Base-by-base conservation (phyloP, 1,140 invertebrate species). In the Pemphigus obesinymphae region DNA sequence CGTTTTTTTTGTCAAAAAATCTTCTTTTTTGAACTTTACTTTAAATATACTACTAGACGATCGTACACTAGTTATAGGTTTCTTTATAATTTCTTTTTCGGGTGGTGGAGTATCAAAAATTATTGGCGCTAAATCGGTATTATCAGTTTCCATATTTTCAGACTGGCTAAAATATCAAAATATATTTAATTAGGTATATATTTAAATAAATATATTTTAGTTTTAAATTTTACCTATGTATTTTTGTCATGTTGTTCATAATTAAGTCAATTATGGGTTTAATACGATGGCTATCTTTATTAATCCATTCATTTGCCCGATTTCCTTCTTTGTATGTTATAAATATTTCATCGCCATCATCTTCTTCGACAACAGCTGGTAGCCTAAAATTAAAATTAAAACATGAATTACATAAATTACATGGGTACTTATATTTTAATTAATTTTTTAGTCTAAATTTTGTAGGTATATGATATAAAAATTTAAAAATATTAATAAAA, bases 271-370 rank as follows among this genome's bases (percentile, higher is more conserved):
- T 31, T 26, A 45, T 80, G 15, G 37, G 17, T 45, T 43, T 61
- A 63, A 80, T 63, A 17, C 76, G n/a, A 63, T 63, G 76, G 40
- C 76, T 80, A n/a, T 80, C 76, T 63, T 80, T 80, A 29, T 63
- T 80, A 31, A 80, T 80, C 76, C 76, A 80, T 80, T 80, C 76
- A 61, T 31, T 80, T 26, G 37, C 23, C 5, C 15, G 8, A 45
- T 43, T 63, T n/a, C 76, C 55, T 11, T 63, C 34, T 7, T n/a
- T 61, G 11, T 61, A 80, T 10, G 55, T 26, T 43, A 80, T 63
- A 80, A 80, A 80, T 29, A 80, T 80, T 63, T 63, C 76, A 80
- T 80, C 76, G 11, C 37, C 37, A 45, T 80, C 76, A n/a, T 80
- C 76, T 45, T 80, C 76, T 63, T 63, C 55, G 10, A 80, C 40